Conservation (phyloP, 2,888 invertebrate species). For the Clanis bilineata region DNA sequence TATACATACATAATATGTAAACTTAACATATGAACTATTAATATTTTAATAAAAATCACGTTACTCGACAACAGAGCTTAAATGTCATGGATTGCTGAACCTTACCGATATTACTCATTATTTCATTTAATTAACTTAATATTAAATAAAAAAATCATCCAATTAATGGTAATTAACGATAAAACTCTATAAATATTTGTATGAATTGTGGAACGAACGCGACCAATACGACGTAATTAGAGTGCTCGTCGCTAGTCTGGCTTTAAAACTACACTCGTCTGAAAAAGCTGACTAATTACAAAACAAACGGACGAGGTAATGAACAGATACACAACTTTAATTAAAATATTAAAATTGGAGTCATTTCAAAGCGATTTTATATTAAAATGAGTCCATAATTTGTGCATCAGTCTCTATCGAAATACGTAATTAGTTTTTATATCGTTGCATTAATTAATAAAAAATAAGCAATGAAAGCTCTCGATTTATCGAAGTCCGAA, state of each 20-base stretch:
- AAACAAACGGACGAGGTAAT: not conserved
- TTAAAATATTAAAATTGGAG: slow-evolving; percentile 1
- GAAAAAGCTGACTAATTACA: not conserved
- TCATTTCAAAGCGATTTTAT: not conserved
- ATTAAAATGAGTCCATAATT: not conserved
- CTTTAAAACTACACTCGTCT: not conserved
- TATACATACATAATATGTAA: too few species aligned
- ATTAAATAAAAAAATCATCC: not conserved
- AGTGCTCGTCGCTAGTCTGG: not conserved
- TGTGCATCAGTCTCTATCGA: not conserved
- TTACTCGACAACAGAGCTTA: too few species aligned
- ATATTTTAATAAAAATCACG: too few species aligned
- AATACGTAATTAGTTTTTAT: not conserved
- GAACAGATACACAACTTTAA: not conserved
- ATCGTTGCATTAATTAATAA: not conserved
- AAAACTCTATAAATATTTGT: not conserved
- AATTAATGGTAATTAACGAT: slow-evolving; percentile 4
- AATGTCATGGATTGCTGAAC: too few species aligned
- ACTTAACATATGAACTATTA: too few species aligned
- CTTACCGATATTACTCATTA: too few species aligned
- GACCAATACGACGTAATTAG: not conserved
- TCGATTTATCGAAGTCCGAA: too few species aligned
- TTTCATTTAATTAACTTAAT: not conserved
- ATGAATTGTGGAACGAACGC: not conserved
- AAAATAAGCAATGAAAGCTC: too few species aligned